Conservation (phyloP, 2,113 vertebrate species). For the Entomyzon cyanotis region DNA sequence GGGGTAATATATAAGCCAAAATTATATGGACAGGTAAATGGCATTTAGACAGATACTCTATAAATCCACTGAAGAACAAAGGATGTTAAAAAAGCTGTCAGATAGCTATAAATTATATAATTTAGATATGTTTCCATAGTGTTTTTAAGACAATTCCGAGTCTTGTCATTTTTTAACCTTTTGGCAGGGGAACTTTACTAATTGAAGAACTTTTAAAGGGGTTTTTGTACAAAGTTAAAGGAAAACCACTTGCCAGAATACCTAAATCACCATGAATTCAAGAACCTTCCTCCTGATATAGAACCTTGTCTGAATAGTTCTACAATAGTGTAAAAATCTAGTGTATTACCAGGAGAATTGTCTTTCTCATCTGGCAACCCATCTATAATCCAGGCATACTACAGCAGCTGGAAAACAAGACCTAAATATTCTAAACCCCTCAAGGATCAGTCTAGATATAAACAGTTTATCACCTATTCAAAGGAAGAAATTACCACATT, state of each 20-base stretch:
- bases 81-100: no score
- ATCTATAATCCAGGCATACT: background rate
- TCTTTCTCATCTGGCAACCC: background rate
- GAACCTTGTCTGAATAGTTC: background rate
- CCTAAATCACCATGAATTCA: background rate
- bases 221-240: background rate
- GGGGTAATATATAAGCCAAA: no score
- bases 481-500: background rate
- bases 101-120: background rate
- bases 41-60: no score
- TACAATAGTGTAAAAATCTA: background rate
- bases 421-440: background rate
- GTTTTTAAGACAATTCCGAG: background rate
- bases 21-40: no score
- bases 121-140: background rate
- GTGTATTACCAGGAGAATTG: background rate
- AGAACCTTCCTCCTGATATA: background rate
- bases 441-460: background rate
- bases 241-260: background rate
- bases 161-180: background rate
- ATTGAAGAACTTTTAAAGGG: background rate
- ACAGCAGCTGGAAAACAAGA: background rate
- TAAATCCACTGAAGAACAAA: no score
- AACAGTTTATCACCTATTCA: background rate
- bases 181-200: accelerated